Percentiles rank a stretch among this genome's conserved stretches.
phyloP scores from a whole-genome alignment of 1,140 invertebrate species.

The Orius insidiosus region DNA sequence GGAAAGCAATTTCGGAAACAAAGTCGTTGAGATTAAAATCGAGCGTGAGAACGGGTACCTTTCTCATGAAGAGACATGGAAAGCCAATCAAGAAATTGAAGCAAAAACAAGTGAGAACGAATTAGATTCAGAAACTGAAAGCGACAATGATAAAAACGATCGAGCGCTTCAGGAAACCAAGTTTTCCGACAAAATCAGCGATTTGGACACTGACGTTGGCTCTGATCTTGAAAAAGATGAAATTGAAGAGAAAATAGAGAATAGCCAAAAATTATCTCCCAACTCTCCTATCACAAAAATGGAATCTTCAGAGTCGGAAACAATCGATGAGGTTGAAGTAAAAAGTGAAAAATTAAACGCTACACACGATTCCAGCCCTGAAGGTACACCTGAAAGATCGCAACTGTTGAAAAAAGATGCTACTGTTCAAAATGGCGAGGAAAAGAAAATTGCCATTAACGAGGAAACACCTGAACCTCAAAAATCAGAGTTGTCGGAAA shows the following conservation, averaged over 20 bases:
- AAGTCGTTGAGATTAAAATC: constrained; percentile 6
- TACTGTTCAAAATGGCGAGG: too few species aligned
- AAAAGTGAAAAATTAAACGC: not conserved
- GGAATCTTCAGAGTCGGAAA: too few species aligned
- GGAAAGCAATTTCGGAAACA: constrained; percentile 6
- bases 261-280: not conserved
- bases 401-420: too few species aligned
- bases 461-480: not conserved
- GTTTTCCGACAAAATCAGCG: not conserved
- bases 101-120: not conserved
- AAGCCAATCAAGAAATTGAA: not conserved
- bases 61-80: too few species aligned
- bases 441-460: too few species aligned
- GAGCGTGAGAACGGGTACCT: not conserved
- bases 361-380: too few species aligned
- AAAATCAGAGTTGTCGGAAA: constrained; percentile 1
- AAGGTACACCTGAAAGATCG: too few species aligned
- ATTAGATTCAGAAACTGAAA: constrained; percentile 5
- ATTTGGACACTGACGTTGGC: not conserved
- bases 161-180: not conserved
- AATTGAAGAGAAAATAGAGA: constrained; percentile 2
- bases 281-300: too few species aligned
- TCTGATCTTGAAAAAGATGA: constrained; percentile 13
- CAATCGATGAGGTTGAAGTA: too few species aligned
- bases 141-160: constrained; percentile 8